Evolutionary conservation across 2,113 vertebrate genomes (phyloP), one percentile per base, ranked within the genome.

Genomic region (Catharus minimus): DNA sequence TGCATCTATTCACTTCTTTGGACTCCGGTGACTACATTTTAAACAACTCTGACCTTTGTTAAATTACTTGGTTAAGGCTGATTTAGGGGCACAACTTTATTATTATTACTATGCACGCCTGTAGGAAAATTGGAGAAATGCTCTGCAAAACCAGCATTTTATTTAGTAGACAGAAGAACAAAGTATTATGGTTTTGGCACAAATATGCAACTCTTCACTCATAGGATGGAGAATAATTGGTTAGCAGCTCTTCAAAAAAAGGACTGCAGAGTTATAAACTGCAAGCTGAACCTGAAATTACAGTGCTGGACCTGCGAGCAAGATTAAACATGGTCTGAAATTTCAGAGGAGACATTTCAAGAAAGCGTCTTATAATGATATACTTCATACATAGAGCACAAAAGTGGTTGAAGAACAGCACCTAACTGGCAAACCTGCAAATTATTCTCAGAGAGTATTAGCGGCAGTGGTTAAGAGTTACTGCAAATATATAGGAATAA

Each of bases 101-200:
- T 86, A 86, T 79, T 75, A 73, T 91, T 95, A 89, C 79, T 82
- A 91, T 85, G 81, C 58, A 69, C 1, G 82, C 87, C 94, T 62
- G 81, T 32, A 93, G 89, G 87, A 94, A 93, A 95, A 91, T 57
- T 89, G 89, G 77, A 94, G 71, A 93, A 94, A 87, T n/a, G 41
- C 33, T 82, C 58, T 92, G 81, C 74, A 79, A 87, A 95, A 82
- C 10, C 89, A 91, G 69, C 72, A 66, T 92, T 89, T 88, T 92
- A 84, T 95, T 94, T 96, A 93, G 84, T 13, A 87, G 66, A 89
- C 71, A 92, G 71, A 83, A 96, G 91, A 96, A 95, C 93, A 94
- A 94, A 95, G 93, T 87, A 65, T 68, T 94, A 86, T 89, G 93
- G 89, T 84, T 96, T 95, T 96, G 94, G 95, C 94, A 93, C 84